phyloP scores from a whole-genome alignment of 2,113 vertebrate species.

The Odobenus rosmarus region DNA sequence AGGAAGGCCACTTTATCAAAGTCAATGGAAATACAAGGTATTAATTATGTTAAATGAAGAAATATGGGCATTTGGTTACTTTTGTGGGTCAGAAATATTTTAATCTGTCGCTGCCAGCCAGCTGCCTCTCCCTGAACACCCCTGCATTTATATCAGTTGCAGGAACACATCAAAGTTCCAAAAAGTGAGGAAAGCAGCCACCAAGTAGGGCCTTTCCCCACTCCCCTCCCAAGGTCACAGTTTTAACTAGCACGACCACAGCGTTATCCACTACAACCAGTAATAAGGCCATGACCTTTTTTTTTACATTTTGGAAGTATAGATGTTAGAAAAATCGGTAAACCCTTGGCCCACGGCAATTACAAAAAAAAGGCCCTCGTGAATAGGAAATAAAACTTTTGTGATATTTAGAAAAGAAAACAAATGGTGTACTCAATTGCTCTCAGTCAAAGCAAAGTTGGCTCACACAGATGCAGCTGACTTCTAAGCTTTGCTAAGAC shows the following conservation, averaged over 20 bases:
- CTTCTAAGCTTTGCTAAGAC: constrained; percentile 63
- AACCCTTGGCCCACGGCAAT: constrained; percentile 12
- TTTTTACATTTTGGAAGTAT: constrained; percentile 58
- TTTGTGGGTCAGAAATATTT: constrained; percentile 85
- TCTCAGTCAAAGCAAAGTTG: neutral
- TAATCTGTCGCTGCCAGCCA: constrained; percentile 82
- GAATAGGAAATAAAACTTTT: constrained; percentile 4
- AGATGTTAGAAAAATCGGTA: constrained; percentile 44
- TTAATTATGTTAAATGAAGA: constrained; percentile 93
- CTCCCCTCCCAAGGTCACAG: constrained; percentile 74
- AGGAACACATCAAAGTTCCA: constrained; percentile 85
- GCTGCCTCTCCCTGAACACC: constrained; percentile 81
- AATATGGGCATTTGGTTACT: constrained; percentile 86
- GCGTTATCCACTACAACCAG: constrained; percentile 79
- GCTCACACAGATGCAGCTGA: constrained; percentile 59
- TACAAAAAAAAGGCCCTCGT: neutral
- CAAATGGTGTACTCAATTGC: constrained; percentile 28
- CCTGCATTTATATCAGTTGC: constrained; percentile 81
- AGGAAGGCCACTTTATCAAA: constrained; percentile 85
- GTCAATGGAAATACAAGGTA: constrained; percentile 87
- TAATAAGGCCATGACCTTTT: constrained; percentile 74
- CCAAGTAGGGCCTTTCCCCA: neutral
- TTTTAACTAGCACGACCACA: constrained; percentile 57
- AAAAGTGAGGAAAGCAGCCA: constrained; percentile 78
- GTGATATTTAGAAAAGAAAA: constrained; percentile 62